Percentiles rank a stretch among this genome's conserved stretches.
These are phyloP conservation scores for Epicampocera succincta DNA, from an alignment of 2,888 invertebrate species.

Conservation along the genomic window DNA sequence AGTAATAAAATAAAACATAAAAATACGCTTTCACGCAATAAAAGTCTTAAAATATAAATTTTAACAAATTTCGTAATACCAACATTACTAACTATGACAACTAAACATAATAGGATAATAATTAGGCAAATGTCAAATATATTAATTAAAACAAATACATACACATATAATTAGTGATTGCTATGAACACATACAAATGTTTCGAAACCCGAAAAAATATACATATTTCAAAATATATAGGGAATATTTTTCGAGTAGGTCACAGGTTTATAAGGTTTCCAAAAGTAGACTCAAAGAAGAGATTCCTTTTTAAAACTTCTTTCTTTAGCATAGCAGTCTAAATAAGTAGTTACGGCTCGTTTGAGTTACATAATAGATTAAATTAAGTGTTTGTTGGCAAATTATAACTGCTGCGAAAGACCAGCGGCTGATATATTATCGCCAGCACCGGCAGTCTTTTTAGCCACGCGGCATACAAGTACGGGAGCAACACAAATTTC, in stretches of 20 bases:
- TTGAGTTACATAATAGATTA: conserved; percentile 23
- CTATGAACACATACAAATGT: conserved; percentile 47
- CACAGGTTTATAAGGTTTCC: conserved; percentile 6
- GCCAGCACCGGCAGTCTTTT: conserved; percentile 92
- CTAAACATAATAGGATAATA: conserved; percentile 55
- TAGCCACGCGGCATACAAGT: conserved; percentile 90
- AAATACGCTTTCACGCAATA: conserved; percentile 14
- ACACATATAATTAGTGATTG: conserved; percentile 43
- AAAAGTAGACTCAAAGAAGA: conserved; percentile 14
- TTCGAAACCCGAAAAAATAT: conserved; percentile 19
- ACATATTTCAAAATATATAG: conserved; percentile 18
- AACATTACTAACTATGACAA: conserved; percentile 64
- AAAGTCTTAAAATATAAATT: conserved; percentile 48
- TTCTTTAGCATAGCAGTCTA: conserved; percentile 47
- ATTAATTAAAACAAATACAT: conserved; percentile 20
- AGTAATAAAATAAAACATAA: conserved; percentile 41
- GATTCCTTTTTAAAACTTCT: conserved; percentile 15
- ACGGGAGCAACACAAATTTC: conserved; percentile 92
- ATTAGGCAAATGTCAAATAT: conserved; percentile 53
- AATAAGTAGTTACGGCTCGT: conserved; percentile 61
- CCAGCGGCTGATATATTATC: conserved; percentile 95
- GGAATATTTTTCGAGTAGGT: conserved; percentile 34
- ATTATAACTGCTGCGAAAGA: conserved; percentile 85
- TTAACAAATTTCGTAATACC: conserved; percentile 62
- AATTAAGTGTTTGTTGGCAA: conserved; percentile 4